phyloP scores from a whole-genome alignment of 1,140 invertebrate genomes.

The Batillaria attramentaria region DNA sequence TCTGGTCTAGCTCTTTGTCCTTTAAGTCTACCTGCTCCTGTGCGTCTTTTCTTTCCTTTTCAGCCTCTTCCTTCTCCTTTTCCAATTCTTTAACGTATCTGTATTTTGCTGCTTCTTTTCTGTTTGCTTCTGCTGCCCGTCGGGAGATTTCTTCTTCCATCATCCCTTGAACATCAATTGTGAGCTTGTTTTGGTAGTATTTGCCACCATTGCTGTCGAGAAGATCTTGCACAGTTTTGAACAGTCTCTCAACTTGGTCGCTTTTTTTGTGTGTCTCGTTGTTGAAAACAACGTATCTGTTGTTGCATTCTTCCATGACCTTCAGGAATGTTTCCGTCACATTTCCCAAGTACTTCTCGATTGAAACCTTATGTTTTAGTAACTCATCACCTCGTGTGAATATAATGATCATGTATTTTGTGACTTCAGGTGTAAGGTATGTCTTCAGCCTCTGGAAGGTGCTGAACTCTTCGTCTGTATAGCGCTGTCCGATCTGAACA shows the following conservation, averaged over 20 bases:
- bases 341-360: not conserved
- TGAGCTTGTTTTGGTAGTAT: not conserved
- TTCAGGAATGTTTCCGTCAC: not conserved
- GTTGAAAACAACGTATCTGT: not conserved
- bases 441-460: not conserved
- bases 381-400: not conserved
- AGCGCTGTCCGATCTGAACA: not conserved
- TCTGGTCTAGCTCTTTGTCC: not conserved
- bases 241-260: not conserved
- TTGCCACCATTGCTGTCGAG: not conserved
- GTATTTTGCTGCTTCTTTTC: not conserved
- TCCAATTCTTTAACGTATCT: not conserved
- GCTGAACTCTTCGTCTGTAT: not conserved
- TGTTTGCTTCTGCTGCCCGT: too few relatives aligned
- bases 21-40: not conserved
- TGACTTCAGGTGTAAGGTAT: not conserved
- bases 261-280: not conserved
- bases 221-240: too few relatives aligned
- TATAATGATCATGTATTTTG: constrained; percentile 1
- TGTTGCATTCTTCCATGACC: not conserved
- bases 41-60: not conserved
- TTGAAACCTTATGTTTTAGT: not conserved
- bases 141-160: too few relatives aligned
- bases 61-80: not conserved
- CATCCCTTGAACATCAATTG: not conserved